These are phyloP conservation scores for Dendrocincla fuliginosa DNA, from an alignment of 2,797 vertebrate species.

Conservation along the genomic window DNA sequence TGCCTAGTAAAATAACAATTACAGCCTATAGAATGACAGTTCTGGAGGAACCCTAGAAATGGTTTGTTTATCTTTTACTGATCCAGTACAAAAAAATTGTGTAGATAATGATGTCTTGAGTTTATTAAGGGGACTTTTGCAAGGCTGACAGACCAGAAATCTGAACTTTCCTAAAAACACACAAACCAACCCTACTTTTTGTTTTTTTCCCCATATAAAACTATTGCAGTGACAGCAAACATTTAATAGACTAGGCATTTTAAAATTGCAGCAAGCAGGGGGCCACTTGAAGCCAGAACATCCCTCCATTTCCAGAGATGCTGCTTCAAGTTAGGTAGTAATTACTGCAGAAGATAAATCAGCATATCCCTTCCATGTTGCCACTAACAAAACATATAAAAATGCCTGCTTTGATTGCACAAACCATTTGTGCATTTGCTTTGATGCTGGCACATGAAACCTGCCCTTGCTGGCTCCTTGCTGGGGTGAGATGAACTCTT, in stretches of 20 bases:
- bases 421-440: too few relatives aligned
- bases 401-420: neutral
- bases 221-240: neutral
- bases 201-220: neutral
- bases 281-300: neutral
- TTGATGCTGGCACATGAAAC: neutral
- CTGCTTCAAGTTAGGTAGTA: neutral
- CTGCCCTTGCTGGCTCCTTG: neutral
- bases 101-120: neutral
- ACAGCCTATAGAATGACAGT: neutral
- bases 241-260: neutral
- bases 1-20: neutral
- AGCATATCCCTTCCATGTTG: neutral
- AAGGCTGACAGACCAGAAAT: neutral
- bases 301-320: neutral
- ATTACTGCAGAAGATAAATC: neutral
- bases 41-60: neutral
- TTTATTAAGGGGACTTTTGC: neutral
- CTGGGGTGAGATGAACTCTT: neutral
- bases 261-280: neutral
- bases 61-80: neutral
- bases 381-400: neutral
- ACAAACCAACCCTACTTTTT: neutral
- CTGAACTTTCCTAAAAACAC: neutral
- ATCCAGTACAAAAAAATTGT: neutral